Conservation (phyloP, 1,140 invertebrate genomes). For the Tetragnatha versicolor region DNA sequence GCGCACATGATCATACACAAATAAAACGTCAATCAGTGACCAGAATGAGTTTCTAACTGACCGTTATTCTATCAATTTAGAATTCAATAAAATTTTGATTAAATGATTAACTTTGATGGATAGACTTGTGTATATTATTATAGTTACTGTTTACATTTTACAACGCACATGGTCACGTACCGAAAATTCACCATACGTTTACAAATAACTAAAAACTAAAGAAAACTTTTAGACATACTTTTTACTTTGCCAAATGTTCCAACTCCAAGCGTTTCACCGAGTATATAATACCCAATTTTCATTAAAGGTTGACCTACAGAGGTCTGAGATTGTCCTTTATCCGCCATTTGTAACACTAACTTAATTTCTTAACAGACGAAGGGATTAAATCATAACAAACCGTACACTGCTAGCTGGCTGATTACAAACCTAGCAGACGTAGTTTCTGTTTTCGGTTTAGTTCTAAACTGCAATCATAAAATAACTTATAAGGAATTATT, state of each 20-base stretch:
- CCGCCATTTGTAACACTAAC: conserved; percentile 48
- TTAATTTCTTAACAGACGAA: conserved; percentile 20
- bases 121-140: conserved; percentile 11
- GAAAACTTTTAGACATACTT: conserved; percentile 67
- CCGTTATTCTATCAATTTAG: too few relatives aligned
- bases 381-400: too few relatives aligned
- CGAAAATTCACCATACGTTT: not conserved
- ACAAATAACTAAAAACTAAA: not conserved
- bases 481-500: too few relatives aligned
- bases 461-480: too few relatives aligned
- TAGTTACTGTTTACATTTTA: conserved; percentile 48
- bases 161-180: conserved; percentile 40
- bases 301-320: conserved; percentile 73
- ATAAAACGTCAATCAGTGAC: too few relatives aligned
- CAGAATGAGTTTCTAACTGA: too few relatives aligned
- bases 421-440: too few relatives aligned
- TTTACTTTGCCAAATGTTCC: conserved; percentile 97
- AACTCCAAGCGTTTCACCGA: conserved; percentile 87
- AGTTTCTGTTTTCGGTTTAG: too few relatives aligned
- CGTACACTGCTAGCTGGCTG: too few relatives aligned
- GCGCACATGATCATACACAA: too few relatives aligned
- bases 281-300: conserved; percentile 91
- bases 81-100: too few relatives aligned
- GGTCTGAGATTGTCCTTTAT: conserved; percentile 49
- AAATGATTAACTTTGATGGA: too few relatives aligned